These are phyloP conservation scores for Enteromius afrohamiltoni DNA, from an alignment of 2,797 vertebrate species.

Conservation along the genomic window DNA sequence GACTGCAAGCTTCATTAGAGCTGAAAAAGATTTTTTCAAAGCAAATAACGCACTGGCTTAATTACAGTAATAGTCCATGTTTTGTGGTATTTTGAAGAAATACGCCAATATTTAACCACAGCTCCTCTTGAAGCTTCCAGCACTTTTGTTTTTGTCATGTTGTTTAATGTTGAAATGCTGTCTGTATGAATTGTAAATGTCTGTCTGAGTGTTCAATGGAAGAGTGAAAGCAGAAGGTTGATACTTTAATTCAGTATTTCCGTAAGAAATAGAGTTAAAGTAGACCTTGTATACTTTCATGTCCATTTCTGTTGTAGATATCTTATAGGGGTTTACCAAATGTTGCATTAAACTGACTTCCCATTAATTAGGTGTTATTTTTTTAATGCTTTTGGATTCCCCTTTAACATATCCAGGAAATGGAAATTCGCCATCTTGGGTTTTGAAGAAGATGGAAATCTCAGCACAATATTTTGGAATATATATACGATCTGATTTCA, in stretches of 20 bases:
- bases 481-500: slow-evolving; percentile 76
- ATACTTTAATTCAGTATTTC: slow-evolving; percentile 76
- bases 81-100: not conserved
- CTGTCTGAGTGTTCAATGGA: slow-evolving; percentile 74
- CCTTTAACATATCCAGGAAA: slow-evolving; percentile 66
- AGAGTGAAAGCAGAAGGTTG: slow-evolving; percentile 82
- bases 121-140: slow-evolving; percentile 44
- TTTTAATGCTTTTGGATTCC: slow-evolving; percentile 61
- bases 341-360: not conserved
- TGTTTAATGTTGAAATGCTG: slow-evolving; percentile 16
- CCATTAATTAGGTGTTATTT: not conserved
- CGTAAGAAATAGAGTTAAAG: slow-evolving; percentile 77
- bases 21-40: slow-evolving; percentile 8
- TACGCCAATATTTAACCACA: not conserved
- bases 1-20: slow-evolving; percentile 51
- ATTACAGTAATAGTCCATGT: not conserved
- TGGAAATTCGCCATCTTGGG: slow-evolving; percentile 66
- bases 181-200: slow-evolving; percentile 59
- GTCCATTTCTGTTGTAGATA: slow-evolving; percentile 62
- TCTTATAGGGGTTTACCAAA: slow-evolving; percentile 68
- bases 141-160: slow-evolving; percentile 43
- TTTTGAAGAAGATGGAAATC: slow-evolving; percentile 68
- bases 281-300: slow-evolving; percentile 68
- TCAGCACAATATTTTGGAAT: slow-evolving; percentile 44
- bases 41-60: not conserved